Conservation (phyloP, 30 jellyfish, hydroid and myxozoan genomes). For the Calvadosia cruxmelitensis region DNA sequence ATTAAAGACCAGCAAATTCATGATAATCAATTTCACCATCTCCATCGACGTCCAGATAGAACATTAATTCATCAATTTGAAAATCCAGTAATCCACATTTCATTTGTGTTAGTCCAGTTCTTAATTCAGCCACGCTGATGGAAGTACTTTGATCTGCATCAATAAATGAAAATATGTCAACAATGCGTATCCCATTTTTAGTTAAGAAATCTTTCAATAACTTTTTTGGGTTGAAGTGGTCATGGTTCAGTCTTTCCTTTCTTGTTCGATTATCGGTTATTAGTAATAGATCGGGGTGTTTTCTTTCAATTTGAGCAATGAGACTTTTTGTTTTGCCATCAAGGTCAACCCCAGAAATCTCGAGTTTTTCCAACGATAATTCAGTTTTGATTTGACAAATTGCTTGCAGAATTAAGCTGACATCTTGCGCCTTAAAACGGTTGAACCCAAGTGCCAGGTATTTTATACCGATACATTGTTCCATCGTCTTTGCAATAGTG, state of each 20-base stretch:
- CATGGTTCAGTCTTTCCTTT: slow-evolving; percentile 9
- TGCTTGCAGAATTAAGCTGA: slow-evolving; percentile 21
- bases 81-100: slow-evolving; percentile 52
- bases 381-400: slow-evolving; percentile 13
- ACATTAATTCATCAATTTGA: slow-evolving; percentile 44
- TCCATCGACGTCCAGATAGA: slow-evolving; percentile 22
- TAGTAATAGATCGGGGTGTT: no score
- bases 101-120: slow-evolving; percentile 23
- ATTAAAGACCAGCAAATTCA: slow-evolving; percentile 37
- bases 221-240: slow-evolving; percentile 29
- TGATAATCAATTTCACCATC: slow-evolving; percentile 50
- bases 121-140: slow-evolving; percentile 40
- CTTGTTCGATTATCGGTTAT: slow-evolving; percentile 10
- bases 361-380: slow-evolving; percentile 14
- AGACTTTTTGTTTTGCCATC: slow-evolving; percentile 14
- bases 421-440: slow-evolving; percentile 19
- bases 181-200: slow-evolving; percentile 29
- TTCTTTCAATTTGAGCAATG: slow-evolving; percentile 1
- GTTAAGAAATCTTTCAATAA: slow-evolving; percentile 26
- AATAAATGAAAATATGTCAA: slow-evolving; percentile 38
- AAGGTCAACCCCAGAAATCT: slow-evolving; percentile 29
- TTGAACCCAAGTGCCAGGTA: slow-evolving; percentile 16
- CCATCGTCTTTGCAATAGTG: slow-evolving; percentile 10
- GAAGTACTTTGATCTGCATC: slow-evolving; percentile 45
- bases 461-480: slow-evolving; percentile 9